phyloP scores from a whole-genome alignment of 1,140 invertebrate species.

The Scaptodrosophila lebanonensis region DNA sequence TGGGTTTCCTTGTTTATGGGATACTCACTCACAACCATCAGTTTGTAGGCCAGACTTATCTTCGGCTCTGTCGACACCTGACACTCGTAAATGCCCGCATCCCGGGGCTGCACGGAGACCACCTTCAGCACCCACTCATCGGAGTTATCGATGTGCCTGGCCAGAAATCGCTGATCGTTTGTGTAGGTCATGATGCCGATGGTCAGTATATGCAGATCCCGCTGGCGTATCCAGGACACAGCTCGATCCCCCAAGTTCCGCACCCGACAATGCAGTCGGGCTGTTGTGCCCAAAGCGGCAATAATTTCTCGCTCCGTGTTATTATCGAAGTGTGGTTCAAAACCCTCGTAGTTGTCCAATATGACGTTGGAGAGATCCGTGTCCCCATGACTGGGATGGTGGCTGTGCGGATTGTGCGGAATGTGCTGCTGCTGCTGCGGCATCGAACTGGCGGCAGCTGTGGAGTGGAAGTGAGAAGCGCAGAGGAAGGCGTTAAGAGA shows the following conservation, averaged over 20 bases:
- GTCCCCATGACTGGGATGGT: not conserved
- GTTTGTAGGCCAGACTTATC: constrained; percentile 87
- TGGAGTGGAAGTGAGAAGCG: constrained; percentile 7
- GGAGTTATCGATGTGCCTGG: constrained; percentile 88
- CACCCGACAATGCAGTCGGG: constrained; percentile 89
- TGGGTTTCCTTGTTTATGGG: constrained; percentile 7
- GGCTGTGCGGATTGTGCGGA: not conserved
- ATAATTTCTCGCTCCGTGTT: constrained; percentile 89
- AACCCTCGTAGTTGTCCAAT: constrained; percentile 56
- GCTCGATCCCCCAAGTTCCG: constrained; percentile 90
- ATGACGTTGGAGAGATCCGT: constrained; percentile 65
- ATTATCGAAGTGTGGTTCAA: constrained; percentile 91
- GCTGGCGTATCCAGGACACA: constrained; percentile 87
- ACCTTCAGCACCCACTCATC: constrained; percentile 92
- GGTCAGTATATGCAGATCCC: constrained; percentile 86
- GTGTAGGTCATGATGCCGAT: constrained; percentile 87
- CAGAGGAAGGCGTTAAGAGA: not conserved
- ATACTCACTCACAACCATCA: constrained; percentile 89
- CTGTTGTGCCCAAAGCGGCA: constrained; percentile 89
- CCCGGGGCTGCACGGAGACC: constrained; percentile 86
- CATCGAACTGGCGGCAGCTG: constrained; percentile 15
- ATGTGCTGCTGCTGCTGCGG: not conserved
- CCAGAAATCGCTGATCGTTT: constrained; percentile 85
- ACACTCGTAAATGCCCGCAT: constrained; percentile 88
- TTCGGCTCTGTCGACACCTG: constrained; percentile 93